Evolutionary conservation across 2,888 invertebrate genomes (phyloP).

Genomic region (Leistus spinibarbis): DNA sequence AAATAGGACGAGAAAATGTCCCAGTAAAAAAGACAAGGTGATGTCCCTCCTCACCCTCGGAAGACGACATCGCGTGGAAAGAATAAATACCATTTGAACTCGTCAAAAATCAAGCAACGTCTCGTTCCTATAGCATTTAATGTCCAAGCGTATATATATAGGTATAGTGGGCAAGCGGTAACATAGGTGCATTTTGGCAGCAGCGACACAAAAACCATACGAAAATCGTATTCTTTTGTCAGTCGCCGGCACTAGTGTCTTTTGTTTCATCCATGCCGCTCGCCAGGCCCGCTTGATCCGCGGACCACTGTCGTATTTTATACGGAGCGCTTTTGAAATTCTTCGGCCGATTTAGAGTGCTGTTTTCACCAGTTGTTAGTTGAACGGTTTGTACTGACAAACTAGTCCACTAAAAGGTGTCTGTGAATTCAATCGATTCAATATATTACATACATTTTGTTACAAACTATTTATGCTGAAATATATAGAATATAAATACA

Average conservation of each 20-base stretch:
- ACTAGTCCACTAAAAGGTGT: not conserved
- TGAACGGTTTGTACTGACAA: not conserved
- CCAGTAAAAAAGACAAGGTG: no score
- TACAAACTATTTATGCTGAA: no score
- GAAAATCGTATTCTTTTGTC: conserved; percentile 28
- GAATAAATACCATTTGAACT: not conserved
- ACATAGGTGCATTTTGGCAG: not conserved
- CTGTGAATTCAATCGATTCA: not conserved
- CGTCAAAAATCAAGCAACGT: not conserved
- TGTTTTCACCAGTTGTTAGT: not conserved
- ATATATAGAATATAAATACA: no score
- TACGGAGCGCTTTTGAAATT: not conserved
- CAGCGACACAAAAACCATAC: not conserved
- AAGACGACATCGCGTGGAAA: not conserved
- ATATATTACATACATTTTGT: no score
- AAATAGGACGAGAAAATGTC: no score
- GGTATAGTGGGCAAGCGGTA: not conserved
- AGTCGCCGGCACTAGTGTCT: conserved; percentile 25
- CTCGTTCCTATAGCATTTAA: not conserved
- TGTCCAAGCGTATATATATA: not conserved
- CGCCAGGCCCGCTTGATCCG: not conserved
- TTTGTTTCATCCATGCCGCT: conserved; percentile 19
- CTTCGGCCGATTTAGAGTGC: not conserved
- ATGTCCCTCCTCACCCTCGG: no score
- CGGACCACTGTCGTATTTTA: not conserved